Evolutionary conservation across 1,140 invertebrate genomes (phyloP), one percentile per base, ranked within the genome.

Genomic region (Sitobion miscanthi): DNA sequence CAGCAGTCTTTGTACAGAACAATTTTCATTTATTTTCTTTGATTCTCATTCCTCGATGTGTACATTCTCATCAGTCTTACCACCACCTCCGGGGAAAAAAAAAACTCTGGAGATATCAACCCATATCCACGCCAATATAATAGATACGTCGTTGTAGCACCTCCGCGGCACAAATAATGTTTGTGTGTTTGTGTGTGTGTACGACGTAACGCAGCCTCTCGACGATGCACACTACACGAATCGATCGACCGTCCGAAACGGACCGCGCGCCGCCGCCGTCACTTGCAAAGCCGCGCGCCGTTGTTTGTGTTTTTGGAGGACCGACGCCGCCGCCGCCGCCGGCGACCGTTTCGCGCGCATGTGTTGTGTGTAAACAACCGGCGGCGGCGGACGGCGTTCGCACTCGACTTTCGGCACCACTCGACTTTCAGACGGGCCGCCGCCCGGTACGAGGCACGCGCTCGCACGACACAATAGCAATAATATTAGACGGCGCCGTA

Each of bases 201-300:
- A 42, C 42, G 42, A 42, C 42, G 42, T 42, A 42, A 83, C 45
- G 85, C 85, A 42, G 45, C 49, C 47, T 4, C 47, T n/a, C 49
- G 49, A 89, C 47, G n/a, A n/a, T 17, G 85, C 21, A 42, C 38
- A 47, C 85, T 11, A 86, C 30, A 47, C 85, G 49, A 89, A 89
- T 89, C 87, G 87, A 89, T 89, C 47, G 87, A 23, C 86, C 86
- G 86, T 88, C 86, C 45, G 86, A 88, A 88, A 52, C 30, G 86
- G 87, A 88, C 87, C 20, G 86, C 9, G 87, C 30, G 35, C 49
- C 49, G 86, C 47, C 86, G 45, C 86, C 11, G 45, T 9, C 11
- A n/a, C 45, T 30, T 21, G n/a, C 49, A 49, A 30, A 25, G 42
- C 87, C 47, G 87, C n/a, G 45, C 86, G 45, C 47, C 86, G 85